Conservation (phyloP, 1,140 invertebrate genomes). For the Leptinotarsa lineolata region DNA sequence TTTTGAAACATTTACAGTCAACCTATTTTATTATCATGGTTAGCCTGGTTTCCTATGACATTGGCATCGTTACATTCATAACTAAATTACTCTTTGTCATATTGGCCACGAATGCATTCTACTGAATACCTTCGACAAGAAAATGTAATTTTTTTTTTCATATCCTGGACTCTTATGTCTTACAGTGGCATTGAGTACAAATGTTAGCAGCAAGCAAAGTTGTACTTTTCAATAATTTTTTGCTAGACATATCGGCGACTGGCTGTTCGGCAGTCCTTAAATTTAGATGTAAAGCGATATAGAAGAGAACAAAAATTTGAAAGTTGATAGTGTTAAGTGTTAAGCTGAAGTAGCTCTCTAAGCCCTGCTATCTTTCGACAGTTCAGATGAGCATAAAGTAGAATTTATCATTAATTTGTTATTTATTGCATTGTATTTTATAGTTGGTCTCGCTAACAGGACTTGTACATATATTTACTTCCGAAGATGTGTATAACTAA, state of each 20-base stretch:
- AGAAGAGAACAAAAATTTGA: slow-evolving; percentile 15
- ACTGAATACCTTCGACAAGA: no score
- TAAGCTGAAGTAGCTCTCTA: slow-evolving; percentile 43
- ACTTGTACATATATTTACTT: slow-evolving; percentile 53
- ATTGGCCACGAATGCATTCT: no score
- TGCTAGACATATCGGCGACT: slow-evolving; percentile 40
- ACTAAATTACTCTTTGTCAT: no score
- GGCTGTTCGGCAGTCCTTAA: slow-evolving; percentile 38
- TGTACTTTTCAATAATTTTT: slow-evolving; percentile 22
- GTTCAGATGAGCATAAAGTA: slow-evolving; percentile 35
- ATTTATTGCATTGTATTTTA: slow-evolving; percentile 48
- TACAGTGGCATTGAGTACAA: no score
- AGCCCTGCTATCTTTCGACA: slow-evolving; percentile 27
- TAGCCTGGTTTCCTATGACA: no score
- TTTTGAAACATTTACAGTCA: no score
- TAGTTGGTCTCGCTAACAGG: slow-evolving; percentile 54
- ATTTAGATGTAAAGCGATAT: slow-evolving; percentile 32
- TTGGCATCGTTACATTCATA: no score
- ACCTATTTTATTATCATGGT: no score
- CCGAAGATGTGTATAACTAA: slow-evolving; percentile 48
- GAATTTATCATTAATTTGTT: slow-evolving; percentile 46
- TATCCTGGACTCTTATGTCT: no score
- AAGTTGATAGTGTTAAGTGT: slow-evolving; percentile 31
- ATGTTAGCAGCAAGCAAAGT: slow-evolving; percentile 36
- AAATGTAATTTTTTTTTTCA: no score